These are phyloP conservation scores for Tridacna gigas DNA, from an alignment of 2,888 invertebrate species.

Conservation along the genomic window DNA sequence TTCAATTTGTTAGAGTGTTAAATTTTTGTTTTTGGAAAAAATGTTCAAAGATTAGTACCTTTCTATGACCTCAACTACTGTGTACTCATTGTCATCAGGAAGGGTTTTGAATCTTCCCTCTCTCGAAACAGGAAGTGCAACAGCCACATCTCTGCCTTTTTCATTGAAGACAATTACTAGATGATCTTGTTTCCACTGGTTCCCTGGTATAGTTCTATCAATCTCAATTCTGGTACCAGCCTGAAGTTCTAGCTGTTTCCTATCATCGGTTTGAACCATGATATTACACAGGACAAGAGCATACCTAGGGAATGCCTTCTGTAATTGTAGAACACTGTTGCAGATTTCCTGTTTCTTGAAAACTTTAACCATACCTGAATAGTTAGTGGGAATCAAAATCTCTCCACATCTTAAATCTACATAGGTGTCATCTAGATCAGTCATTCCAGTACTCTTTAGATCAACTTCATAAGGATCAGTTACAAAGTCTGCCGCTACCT, in stretches of 20 bases:
- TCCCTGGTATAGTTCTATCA: slow-evolving; percentile 47
- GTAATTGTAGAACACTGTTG: slow-evolving; percentile 28
- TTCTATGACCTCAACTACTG: slow-evolving; percentile 47
- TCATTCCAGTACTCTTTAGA: background rate
- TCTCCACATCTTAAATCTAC: slow-evolving; percentile 27
- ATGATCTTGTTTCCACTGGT: slow-evolving; percentile 15
- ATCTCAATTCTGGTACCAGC: slow-evolving; percentile 43
- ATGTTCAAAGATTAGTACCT: slow-evolving; percentile 29
- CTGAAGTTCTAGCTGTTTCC: slow-evolving; percentile 13
- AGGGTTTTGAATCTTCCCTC: slow-evolving; percentile 31
- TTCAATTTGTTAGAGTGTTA: background rate
- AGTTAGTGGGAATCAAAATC: slow-evolving; percentile 50
- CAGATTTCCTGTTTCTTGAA: slow-evolving; percentile 23
- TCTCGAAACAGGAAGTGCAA: slow-evolving; percentile 12
- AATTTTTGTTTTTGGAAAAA: background rate
- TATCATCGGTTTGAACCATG: slow-evolving; percentile 12
- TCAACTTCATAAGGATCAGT: background rate
- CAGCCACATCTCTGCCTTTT: slow-evolving; percentile 8
- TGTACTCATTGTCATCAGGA: slow-evolving; percentile 47
- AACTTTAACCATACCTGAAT: slow-evolving; percentile 39
- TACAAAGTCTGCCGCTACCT: slow-evolving; percentile 52
- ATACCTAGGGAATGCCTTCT: slow-evolving; percentile 44
- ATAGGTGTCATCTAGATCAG: slow-evolving; percentile 10
- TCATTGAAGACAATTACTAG: slow-evolving; percentile 31
- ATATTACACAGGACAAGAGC: slow-evolving; percentile 33